Evolutionary conservation across 2,113 vertebrate genomes (phyloP), one percentile per base, ranked within the genome.

Genomic region (Eulacestoma nigropectus): DNA sequence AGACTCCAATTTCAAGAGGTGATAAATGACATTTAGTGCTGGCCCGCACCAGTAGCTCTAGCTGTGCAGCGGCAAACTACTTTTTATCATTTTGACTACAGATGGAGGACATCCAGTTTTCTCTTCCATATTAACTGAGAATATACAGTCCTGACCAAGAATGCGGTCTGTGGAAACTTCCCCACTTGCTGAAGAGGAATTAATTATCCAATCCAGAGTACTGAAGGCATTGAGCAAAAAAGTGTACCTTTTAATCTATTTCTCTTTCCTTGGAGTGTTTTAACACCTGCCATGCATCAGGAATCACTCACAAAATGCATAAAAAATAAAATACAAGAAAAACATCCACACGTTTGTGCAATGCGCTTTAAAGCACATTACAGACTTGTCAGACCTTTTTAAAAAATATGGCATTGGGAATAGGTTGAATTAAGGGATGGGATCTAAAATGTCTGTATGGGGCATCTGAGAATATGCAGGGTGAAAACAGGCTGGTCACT

Each of bases 51-150:
- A 92, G 79, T 67, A 86, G 53, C 26, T 86, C 44, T 84, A 37
- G 76, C 56, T 78, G 83, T 68, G 72, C 59, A 65, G 56, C 17
- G 47, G 55, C n/a, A 83, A n/a, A 84, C 50, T 35, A 64, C 56
- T 92, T 89, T 92, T 90, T 64, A 86, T 89, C 79, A 84, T 84
- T 93, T 42, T 90, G 64, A 88, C 73, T 74, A 55, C 79, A 96
- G 90, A 77, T 72, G 85, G 92, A 93, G 57, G 64, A 75, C 83
- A 89, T 92, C 44, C 92, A 90, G 52, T 49, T 72, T 96, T 59
- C 70, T 50, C 47, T 82, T 90, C 11, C 4, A 2, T 64, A 77
- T 88, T 70, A 89, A 79, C 67, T 78, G 63, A 84, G 60, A 95
- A 86, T 77, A 91, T 55, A 84, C 10, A 77, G 65, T 37, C 68